Conservation (phyloP, 2,797 vertebrate genomes). For the Avahi laniger region DNA sequence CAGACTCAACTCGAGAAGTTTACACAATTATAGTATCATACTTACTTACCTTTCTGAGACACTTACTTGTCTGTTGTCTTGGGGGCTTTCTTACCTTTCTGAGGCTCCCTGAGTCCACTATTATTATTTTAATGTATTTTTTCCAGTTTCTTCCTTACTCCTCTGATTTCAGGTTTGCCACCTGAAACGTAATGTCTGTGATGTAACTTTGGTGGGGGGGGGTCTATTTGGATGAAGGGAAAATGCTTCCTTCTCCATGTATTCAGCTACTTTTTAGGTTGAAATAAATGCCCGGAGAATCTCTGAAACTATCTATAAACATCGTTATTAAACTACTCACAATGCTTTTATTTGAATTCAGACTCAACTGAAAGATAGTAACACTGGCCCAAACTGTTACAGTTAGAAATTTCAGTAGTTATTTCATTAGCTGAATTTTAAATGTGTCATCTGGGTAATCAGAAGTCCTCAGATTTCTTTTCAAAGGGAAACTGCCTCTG, state of each 20-base stretch:
- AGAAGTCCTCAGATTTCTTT: conserved; percentile 42
- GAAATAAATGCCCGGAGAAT: not conserved
- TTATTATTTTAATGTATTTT: conserved; percentile 19
- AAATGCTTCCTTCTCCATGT: not conserved
- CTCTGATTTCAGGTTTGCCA: not conserved
- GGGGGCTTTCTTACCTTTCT: not conserved
- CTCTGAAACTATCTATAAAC: not conserved
- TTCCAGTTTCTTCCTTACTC: not conserved
- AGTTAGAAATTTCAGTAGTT: not conserved
- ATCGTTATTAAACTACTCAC: not conserved
- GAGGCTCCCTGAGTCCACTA: not conserved
- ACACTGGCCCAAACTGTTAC: not conserved
- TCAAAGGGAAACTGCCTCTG: conserved; percentile 43
- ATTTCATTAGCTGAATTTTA: conserved; percentile 10
- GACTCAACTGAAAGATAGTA: not conserved
- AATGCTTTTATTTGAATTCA: conserved; percentile 36
- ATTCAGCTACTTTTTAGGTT: not conserved
- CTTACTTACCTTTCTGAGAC: not conserved
- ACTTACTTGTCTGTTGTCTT: not conserved
- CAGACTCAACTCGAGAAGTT: conserved; percentile 4
- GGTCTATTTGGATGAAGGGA: not conserved
- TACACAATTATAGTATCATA: not conserved
- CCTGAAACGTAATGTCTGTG: not conserved
- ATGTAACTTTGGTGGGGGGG: not conserved
- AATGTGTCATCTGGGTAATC: conserved; percentile 8